Evolutionary conservation across 2,797 vertebrate genomes (phyloP), one percentile per base, ranked within the genome.

Genomic region (Cossypha dichroa): DNA sequence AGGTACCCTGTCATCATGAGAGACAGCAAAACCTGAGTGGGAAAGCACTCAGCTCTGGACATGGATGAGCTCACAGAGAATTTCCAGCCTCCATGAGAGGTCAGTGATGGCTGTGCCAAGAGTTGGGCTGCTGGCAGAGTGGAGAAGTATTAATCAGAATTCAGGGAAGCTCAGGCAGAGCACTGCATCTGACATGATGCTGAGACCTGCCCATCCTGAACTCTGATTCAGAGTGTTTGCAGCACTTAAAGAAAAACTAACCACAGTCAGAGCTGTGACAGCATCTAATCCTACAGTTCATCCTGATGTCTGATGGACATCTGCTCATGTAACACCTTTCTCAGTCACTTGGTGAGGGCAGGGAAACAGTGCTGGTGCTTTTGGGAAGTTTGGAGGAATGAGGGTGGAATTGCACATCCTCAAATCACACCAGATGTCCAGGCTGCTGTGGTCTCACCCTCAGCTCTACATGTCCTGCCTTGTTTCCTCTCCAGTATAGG

Each of bases 171-270:
- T 83, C 11, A 3, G 26, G 11, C 45, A 79, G 31, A 77, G 28
- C 34, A 38, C 8, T 2, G 6, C 18, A 15, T 48, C 3, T 5
- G 8, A n/a, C 49, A 59, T 0, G 0, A 6, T 85, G 45, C 59
- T 52, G 68, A 69, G 64, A 41, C 25, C n/a, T 75, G 41, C 46
- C 20, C 23, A 2, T 51, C 26, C 40, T 52, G 70, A 73, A 2
- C 46, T 69, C 51, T 46, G 29, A 20, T 33, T 41, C 14, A 16
- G 58, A 43, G 36, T 45, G 43, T 66, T 62, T 82, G 43, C 43
- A 55, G 66, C 51, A 51, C 13, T 85, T 64, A 58, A 40, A 60
- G 21, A 26, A 68, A 36, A 63, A 40, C 38, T 4, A 40, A 29
- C 31, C 34, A 18, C 28, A 38, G 49, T 49, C 31, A 62, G 67